Base-by-base conservation (phyloP, 1,140 invertebrate species). In the Arctopsyche grandis region DNA sequence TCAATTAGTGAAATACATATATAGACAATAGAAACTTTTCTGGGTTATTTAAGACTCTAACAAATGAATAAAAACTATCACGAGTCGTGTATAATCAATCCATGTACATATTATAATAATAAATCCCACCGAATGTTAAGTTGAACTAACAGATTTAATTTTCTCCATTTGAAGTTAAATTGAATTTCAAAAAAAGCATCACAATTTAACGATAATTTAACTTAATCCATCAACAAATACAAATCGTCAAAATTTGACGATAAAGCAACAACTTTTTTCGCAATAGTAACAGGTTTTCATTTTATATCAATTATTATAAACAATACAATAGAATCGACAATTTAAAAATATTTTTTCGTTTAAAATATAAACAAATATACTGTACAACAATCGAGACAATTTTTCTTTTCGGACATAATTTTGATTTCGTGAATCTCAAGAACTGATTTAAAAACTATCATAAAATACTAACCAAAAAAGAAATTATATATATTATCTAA, bases 231-330 rank as follows among this genome's bases (percentile, higher is more conserved):
- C 69, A 46, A 76, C 44, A 60, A 76, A 69, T 79, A 10, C 75
- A 56, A 66, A 78, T 78, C 70, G 77, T 78, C 81, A 80, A 78
- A 44, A 82, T 82, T 82, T 82, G 81, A 82, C 81, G 77, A 77
- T 75, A 75, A 71, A 79, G 79, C 38, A 80, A 77, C 73, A 77
- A 79, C 77, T 79, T 82, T 82, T 82, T 82, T 82, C 78, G 81
- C 82, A 83, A 83, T 83, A 83, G 82, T 79, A 80, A 48, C 82
- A 75, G 78, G 80, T 83, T 81, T 83, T 83, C 14, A 81, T 80
- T 83, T 83, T 81, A 79, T 79, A 83, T 83, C 82, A 80, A 83
- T 81, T 80, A 70, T 83, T 83, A 81, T 80, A 76, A 79, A 79
- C 44, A 77, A 66, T 52, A 83, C 82, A 83, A 83, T 83, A 83